Conservation (phyloP, 1,140 invertebrate species). For the Orussus abietinus region DNA sequence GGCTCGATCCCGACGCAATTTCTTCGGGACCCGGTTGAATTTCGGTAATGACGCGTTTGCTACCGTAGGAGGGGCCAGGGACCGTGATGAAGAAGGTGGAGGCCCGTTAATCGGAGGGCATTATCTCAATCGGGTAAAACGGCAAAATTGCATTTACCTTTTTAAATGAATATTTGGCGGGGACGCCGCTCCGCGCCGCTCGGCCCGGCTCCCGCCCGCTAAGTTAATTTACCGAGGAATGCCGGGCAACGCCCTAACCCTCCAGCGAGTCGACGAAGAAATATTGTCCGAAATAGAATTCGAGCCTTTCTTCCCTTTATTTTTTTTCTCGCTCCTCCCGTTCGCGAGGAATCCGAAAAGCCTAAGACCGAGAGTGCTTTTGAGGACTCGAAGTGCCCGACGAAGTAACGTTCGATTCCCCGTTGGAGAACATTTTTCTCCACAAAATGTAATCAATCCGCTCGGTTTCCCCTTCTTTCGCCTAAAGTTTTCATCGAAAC, state of each 20-base stretch:
- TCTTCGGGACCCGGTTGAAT: conserved; percentile 36
- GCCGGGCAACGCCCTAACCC: conserved; percentile 50
- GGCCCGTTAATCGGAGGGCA: conserved; percentile 51
- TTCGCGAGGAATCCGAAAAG: no score
- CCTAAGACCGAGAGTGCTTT: no score
- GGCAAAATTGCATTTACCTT: conserved; percentile 56
- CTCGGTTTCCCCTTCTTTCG: no score
- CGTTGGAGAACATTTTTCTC: no score
- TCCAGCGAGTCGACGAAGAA: conserved; percentile 36
- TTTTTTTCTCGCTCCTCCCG: background rate
- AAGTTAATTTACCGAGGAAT: conserved; percentile 56
- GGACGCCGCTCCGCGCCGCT: conserved; percentile 29
- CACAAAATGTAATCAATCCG: no score
- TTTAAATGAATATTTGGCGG: conserved; percentile 57
- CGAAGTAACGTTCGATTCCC: no score
- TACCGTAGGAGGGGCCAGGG: conserved; percentile 34
- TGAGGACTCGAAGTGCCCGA: no score
- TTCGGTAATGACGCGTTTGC: conserved; percentile 48
- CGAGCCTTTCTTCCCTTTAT: no score
- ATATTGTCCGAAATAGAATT: conserved; percentile 33
- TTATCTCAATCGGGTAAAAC: conserved; percentile 57
- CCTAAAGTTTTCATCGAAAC: no score
- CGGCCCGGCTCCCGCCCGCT: conserved; percentile 42
- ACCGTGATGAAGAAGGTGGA: conserved; percentile 14
- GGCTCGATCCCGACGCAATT: conserved; percentile 24